Conservation (phyloP, 2,888 invertebrate species). For the Lucinisca nassula region DNA sequence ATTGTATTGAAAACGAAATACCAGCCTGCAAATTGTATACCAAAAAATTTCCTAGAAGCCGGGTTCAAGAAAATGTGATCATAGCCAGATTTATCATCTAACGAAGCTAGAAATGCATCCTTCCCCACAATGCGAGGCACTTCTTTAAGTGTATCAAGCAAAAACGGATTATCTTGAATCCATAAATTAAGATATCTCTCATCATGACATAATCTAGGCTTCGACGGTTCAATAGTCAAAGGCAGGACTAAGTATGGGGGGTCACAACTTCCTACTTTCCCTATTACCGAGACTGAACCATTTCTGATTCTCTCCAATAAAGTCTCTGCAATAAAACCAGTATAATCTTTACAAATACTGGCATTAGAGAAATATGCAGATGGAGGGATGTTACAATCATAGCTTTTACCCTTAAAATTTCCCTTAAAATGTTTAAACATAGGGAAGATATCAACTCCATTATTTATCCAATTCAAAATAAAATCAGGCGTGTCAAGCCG, state of each 20-base stretch:
- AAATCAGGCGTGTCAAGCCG: constrained; percentile 5
- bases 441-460: constrained; percentile 27
- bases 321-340: constrained; percentile 22
- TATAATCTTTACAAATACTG: not conserved
- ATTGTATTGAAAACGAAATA: constrained; percentile 42
- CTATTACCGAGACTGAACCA: constrained; percentile 32
- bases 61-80: constrained; percentile 32
- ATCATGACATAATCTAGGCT: constrained; percentile 55
- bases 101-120: constrained; percentile 4
- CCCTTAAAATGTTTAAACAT: constrained; percentile 45
- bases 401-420: constrained; percentile 39
- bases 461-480: constrained; percentile 35
- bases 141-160: constrained; percentile 40
- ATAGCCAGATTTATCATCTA: constrained; percentile 60
- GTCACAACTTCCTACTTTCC: constrained; percentile 31
- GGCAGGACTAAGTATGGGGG: constrained; percentile 45
- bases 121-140: constrained; percentile 41
- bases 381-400: constrained; percentile 25
- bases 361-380: constrained; percentile 23
- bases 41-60: constrained; percentile 37
- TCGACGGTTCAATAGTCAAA: constrained; percentile 50
- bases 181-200: constrained; percentile 49
- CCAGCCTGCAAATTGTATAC: constrained; percentile 45
- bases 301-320: constrained; percentile 30
- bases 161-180: constrained; percentile 41